These are phyloP conservation scores for Drosophila ananassae DNA, from an alignment of 1,140 invertebrate genomes.

Conservation along the genomic window DNA sequence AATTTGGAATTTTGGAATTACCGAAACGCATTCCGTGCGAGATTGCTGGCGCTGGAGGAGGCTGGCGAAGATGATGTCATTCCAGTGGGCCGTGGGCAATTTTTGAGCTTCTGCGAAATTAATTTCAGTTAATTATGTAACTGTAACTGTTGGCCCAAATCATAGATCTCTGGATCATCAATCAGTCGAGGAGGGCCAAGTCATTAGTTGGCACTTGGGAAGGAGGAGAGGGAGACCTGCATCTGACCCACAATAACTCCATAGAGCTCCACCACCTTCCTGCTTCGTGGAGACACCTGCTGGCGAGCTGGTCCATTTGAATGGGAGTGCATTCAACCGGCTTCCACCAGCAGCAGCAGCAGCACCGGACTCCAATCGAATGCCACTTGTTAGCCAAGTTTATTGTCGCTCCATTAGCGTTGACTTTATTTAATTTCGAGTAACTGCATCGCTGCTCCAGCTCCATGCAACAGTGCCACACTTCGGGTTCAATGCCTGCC, in stretches of 20 bases:
- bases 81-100: conserved; percentile 3
- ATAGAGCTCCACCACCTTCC: conserved; percentile 19
- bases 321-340: conserved; percentile 40
- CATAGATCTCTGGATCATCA: conserved; percentile 20
- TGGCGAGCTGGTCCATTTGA: conserved; percentile 16
- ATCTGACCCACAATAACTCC: neutral
- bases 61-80: conserved; percentile 52
- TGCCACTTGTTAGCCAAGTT: conserved; percentile 45
- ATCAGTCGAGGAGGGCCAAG: conserved; percentile 38
- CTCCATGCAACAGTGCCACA: neutral
- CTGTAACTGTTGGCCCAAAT: conserved; percentile 44
- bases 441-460: conserved; percentile 2
- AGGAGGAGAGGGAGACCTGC: neutral
- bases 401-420: conserved; percentile 45
- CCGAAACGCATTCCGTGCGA: conserved; percentile 69
- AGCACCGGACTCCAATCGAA: conserved; percentile 7
- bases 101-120: conserved; percentile 48
- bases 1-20: conserved; percentile 54
- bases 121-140: conserved; percentile 70
- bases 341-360: conserved; percentile 3
- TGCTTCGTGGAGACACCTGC: conserved; percentile 15
- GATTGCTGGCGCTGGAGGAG: neutral
- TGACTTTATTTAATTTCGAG: conserved; percentile 44
- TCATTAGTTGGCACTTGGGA: conserved; percentile 21
- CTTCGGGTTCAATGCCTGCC: conserved; percentile 34